Conservation (phyloP, 2,797 vertebrate genomes). For the Pelobates cultripes region DNA sequence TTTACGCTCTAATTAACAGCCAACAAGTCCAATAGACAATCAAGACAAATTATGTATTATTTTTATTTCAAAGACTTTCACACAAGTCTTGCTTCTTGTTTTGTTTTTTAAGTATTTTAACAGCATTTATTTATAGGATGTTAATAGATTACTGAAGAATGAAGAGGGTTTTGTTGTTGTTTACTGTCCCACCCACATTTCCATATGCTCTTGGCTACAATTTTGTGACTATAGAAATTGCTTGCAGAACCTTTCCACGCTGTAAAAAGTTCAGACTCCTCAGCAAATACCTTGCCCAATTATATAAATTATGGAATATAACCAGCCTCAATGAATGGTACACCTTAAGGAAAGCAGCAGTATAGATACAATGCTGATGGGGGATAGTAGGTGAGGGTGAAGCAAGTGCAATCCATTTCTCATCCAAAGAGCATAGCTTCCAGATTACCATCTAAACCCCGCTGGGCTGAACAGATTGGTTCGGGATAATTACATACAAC, state of each 20-base stretch:
- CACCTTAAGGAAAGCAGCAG: constrained; percentile 44
- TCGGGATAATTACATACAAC: constrained; percentile 98
- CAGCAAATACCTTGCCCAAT: no score
- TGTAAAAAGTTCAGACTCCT: neutral
- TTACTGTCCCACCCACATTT: no score
- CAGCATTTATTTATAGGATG: neutral
- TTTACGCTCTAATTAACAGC: no score
- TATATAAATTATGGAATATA: constrained; percentile 20
- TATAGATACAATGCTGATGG: constrained; percentile 52
- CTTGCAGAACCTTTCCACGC: neutral
- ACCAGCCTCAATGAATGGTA: neutral
- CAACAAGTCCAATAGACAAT: no score
- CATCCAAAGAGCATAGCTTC: constrained; percentile 89
- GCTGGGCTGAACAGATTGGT: constrained; percentile 98
- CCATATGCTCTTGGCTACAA: neutral
- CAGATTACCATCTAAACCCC: constrained; percentile 90
- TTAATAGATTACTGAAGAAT: neutral
- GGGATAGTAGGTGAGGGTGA: constrained; percentile 67
- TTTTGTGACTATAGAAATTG: neutral
- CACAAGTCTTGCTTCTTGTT: no score
- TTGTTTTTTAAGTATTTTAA: neutral
- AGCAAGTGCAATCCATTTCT: constrained; percentile 72
- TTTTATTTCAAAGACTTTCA: no score
- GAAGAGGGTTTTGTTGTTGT: neutral
- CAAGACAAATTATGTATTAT: no score